Evolutionary conservation across 92 coral and sea anemone genomes (phyloP).

Genomic region (Phenganax marumi): DNA sequence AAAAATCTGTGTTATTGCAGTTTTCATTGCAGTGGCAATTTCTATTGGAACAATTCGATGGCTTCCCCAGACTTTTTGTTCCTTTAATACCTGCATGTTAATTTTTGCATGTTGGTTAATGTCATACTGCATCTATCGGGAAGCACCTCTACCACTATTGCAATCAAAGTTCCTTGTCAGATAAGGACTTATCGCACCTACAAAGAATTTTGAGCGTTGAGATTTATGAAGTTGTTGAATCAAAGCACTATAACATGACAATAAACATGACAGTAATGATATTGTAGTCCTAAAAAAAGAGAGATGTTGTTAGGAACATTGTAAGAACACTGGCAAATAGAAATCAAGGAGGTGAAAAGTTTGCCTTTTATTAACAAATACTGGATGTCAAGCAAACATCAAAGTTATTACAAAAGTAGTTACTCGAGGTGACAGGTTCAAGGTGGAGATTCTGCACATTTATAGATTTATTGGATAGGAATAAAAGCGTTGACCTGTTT

Average conservation of each 20-base stretch:
- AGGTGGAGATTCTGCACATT: constrained; percentile 48
- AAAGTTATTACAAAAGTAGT: constrained; percentile 48
- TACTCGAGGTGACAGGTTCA: constrained; percentile 44
- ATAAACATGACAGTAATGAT: too few relatives aligned
- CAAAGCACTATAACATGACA: constrained; percentile 43
- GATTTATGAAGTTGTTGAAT: constrained; percentile 45
- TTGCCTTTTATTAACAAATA: constrained; percentile 46
- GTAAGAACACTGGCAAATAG: constrained; percentile 47
- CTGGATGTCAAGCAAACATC: constrained; percentile 41
- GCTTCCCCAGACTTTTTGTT: background rate
- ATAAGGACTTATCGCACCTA: constrained; percentile 54
- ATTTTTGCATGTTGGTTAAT: background rate
- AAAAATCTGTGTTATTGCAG: background rate
- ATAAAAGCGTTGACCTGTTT: constrained; percentile 24
- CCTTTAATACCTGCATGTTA: too few relatives aligned
- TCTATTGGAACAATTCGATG: background rate
- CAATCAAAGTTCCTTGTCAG: constrained; percentile 31
- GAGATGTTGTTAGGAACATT: constrained; percentile 41
- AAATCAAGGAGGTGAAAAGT: background rate
- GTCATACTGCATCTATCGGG: background rate
- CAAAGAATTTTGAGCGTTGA: constrained; percentile 52
- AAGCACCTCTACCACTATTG: background rate
- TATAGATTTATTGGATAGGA: constrained; percentile 40
- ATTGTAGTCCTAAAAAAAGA: constrained; percentile 28
- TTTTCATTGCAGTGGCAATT: background rate